Evolutionary conservation across 2,113 vertebrate genomes (phyloP), one percentile per base, ranked within the genome.

Genomic region (Leptosomus discolor): DNA sequence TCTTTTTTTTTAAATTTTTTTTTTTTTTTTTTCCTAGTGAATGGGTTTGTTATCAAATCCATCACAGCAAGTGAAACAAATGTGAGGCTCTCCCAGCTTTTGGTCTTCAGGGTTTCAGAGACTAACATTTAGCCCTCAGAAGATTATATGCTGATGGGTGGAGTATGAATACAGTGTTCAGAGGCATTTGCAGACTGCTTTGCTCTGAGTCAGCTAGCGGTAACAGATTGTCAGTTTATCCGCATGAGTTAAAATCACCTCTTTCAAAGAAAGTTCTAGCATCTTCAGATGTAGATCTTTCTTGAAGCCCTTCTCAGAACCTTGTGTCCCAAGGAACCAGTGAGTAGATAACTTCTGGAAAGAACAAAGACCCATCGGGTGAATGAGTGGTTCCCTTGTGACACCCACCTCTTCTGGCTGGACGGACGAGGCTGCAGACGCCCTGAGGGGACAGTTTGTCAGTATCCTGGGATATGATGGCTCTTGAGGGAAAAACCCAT

Each of bases 161-260:
- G n/a, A 85, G 10, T n/a, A 22, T 17, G 2, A 63, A 7, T 7
- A 1, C 0, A 0, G 9, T 27, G 16, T 75, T 82, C 8, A 26
- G 36, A 83, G 51, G 8, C 4, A 6, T 78, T 54, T 67, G n/a
- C 46, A 39, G 58, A n/a, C 30, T 64, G 53, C 32, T 65, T 76
- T 76, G 17, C 48, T 73, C 22, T 45, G 46, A 51, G 61, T 16
- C 21, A 34, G 32, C 13, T 70, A 43, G 6, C 24, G 73, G 13
- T 45, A 76, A 46, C 27, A 20, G 41, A 4, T 15, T 51, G 11
- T 34, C 24, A 45, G 45, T 85, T 85, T 76, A 64, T 51, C 51
- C 13, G 19, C 43, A 9, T 0, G 0, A 45, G 7, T 2, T 92
- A 74, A 88, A 85, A 58, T 54, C 12, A 2, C 23, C 8, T 67